Conservation (phyloP, 2,113 vertebrate genomes). For the Psephotus haematonotus region DNA sequence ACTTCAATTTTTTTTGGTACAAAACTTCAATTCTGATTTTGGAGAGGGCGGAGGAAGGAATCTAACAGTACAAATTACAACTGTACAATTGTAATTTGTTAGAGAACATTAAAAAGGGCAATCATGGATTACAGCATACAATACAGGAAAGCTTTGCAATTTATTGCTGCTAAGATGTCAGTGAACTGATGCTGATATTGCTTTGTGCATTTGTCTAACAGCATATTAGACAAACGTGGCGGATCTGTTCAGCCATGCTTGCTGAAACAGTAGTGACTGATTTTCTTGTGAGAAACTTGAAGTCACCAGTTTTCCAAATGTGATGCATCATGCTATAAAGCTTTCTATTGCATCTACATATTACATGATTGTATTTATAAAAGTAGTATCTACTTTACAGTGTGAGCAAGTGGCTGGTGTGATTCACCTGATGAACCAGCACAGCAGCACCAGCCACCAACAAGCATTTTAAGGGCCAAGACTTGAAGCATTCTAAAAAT, state of each 20-base stretch:
- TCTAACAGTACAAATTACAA: neutral
- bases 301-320: neutral
- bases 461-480: neutral
- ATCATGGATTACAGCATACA: neutral
- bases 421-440: neutral
- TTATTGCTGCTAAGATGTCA: neutral
- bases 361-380: neutral
- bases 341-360: neutral
- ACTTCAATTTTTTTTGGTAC: neutral
- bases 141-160: neutral
- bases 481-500: neutral
- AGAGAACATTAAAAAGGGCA: neutral
- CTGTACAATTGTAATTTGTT: neutral
- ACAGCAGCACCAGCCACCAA: neutral
- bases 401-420: neutral
- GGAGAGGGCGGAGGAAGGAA: neutral
- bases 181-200: neutral
- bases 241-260: neutral
- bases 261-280: neutral
- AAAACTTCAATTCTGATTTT: constrained; percentile 7
- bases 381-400: neutral
- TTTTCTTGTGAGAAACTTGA: neutral
- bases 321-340: neutral
- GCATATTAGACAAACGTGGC: neutral
- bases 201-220: neutral